Base-by-base conservation (phyloP, 2,888 invertebrate species). In the Hololepta plana region DNA sequence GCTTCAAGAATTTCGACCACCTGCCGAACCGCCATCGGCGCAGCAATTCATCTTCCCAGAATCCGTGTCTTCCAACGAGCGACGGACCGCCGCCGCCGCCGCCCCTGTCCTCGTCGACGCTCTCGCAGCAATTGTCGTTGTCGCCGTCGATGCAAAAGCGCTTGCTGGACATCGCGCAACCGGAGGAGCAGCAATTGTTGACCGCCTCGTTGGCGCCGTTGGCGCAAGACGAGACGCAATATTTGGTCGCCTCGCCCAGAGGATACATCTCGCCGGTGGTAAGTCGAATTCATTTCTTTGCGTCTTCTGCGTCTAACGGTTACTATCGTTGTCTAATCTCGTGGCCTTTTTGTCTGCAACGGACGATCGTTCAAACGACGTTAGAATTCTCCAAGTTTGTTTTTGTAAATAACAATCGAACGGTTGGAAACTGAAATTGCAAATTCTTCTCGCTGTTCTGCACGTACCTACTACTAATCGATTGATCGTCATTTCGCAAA, bases 1-100 rank as follows among this genome's bases (percentile, higher is more conserved):
- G 76, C 61, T 77, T 74, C 60, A 70, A 70, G 50, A 76, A 74
- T 56, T 79, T 72, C 55, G 79, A 80, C 49, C 76, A 77, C 56
- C 65, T 65, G 37, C 45, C 51, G 37, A 55, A 53, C 32, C 54
- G 59, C 34, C 56, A 57, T 37, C 57, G 60, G 33, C 54, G 61
- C 38, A 62, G 59, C 44, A 58, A 59, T 39, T 60, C 62, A n/a
- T n/a, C n/a, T 36, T 57, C 62, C 45, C 47, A 47, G 30, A 56
- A 43, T 51, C 60, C 52, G 45, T 55, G 46, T 59, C 60, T 39
- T 55, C 61, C 47, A 40, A 43, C 41, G 31, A 46, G 43, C 39
- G 51, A 51, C 32, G 51, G 49, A 22, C 47, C 46, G 24, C 45
- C 47, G 25, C 38, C 43, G 10, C 49, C 51, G 22, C 47, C 50